These are phyloP conservation scores for Manis javanica DNA, from an alignment of 2,797 vertebrate genomes.

Conservation along the genomic window DNA sequence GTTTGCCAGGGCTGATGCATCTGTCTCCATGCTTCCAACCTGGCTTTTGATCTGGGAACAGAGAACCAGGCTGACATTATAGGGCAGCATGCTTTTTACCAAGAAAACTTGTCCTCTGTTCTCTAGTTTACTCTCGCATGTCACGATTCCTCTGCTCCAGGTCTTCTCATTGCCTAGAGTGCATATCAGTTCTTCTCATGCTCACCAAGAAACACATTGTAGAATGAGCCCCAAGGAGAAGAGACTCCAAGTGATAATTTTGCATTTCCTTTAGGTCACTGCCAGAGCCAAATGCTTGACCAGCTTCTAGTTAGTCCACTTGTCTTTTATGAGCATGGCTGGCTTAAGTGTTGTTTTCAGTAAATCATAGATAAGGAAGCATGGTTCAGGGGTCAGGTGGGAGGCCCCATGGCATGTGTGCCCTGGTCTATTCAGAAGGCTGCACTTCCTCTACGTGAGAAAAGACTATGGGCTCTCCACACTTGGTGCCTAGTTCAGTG, in stretches of 20 bases:
- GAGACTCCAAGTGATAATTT: not conserved
- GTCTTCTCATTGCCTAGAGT: not conserved
- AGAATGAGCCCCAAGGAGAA: not conserved
- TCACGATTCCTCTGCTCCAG: not conserved
- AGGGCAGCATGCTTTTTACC: not conserved
- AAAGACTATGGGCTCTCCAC: not conserved
- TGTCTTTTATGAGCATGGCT: not conserved
- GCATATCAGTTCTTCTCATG: not conserved
- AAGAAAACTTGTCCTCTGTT: not conserved
- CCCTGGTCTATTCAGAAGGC: not conserved
- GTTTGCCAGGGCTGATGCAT: rapidly evolving
- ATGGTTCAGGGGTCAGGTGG: not conserved
- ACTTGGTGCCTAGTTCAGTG: not conserved
- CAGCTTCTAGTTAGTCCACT: not conserved
- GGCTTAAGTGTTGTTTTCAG: not conserved
- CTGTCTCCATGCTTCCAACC: not conserved
- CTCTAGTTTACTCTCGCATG: not conserved
- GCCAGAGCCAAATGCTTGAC: not conserved
- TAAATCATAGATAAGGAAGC: not conserved
- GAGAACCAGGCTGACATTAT: not conserved
- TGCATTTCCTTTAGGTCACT: not conserved
- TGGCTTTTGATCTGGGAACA: not conserved
- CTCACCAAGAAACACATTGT: not conserved
- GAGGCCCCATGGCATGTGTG: not conserved
- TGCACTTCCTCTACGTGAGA: not conserved